phyloP scores from a whole-genome alignment of 1,140 invertebrate genomes.

The Neocloeon triangulifer region DNA sequence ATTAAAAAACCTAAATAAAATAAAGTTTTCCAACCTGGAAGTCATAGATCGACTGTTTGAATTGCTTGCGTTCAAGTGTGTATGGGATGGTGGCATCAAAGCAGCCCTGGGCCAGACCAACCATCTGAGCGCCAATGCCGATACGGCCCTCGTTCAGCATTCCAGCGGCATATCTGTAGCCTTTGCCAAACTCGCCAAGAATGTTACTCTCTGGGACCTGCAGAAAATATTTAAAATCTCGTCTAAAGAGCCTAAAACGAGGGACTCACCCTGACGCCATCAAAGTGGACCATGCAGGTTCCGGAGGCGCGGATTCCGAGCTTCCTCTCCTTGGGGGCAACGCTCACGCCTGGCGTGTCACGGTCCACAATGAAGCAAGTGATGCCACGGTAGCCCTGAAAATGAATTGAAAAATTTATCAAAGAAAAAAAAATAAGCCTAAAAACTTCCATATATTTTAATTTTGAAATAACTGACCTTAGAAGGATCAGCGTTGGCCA shows the following conservation, averaged over 20 bases:
- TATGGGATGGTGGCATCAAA: slow-evolving; percentile 86
- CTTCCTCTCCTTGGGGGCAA: slow-evolving; percentile 88
- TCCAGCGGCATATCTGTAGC: slow-evolving; percentile 88
- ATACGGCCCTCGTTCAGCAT: slow-evolving; percentile 89
- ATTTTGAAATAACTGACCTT: slow-evolving; percentile 25
- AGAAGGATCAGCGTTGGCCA: slow-evolving; percentile 70
- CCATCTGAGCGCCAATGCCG: slow-evolving; percentile 89
- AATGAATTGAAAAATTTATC: no score
- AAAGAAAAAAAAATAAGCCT: slow-evolving; percentile 2
- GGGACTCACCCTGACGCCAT: slow-evolving; percentile 66
- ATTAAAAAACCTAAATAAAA: no score
- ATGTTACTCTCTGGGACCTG: no score
- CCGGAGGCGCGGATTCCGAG: slow-evolving; percentile 72
- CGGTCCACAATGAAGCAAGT: slow-evolving; percentile 89
- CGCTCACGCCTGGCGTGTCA: slow-evolving; percentile 62
- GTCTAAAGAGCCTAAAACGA: no score
- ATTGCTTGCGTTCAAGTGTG: slow-evolving; percentile 83
- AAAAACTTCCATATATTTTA: slow-evolving; percentile 4
- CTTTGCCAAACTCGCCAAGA: slow-evolving; percentile 67
- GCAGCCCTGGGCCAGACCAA: slow-evolving; percentile 81
- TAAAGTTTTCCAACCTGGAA: slow-evolving; percentile 68
- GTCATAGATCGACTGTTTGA: slow-evolving; percentile 66
- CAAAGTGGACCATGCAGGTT: slow-evolving; percentile 82
- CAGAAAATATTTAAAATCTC: no score
- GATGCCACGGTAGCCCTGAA: slow-evolving; percentile 61